Conservation (phyloP, 2,113 vertebrate species). For the Limnothrissa miodon region DNA sequence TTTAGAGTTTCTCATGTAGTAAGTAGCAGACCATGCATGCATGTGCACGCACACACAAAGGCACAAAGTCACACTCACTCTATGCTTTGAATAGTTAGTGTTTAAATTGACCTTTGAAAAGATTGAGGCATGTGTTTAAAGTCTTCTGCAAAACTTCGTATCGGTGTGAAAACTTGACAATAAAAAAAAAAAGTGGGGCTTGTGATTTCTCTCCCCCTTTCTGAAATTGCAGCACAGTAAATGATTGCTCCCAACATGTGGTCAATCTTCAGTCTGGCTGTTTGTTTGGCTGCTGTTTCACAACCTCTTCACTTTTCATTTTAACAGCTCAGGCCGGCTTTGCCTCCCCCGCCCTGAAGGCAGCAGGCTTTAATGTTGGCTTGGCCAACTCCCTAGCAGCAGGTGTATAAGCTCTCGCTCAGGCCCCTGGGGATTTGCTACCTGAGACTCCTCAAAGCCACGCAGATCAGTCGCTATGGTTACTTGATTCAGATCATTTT, state of each 20-base stretch:
- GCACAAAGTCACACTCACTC: no score
- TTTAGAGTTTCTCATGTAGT: no score
- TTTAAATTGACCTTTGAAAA: background rate
- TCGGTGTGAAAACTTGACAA: background rate
- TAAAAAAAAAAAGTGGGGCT: background rate
- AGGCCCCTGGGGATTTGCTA: background rate
- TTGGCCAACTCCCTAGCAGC: background rate
- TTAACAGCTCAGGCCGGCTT: background rate
- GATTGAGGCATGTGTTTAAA: background rate
- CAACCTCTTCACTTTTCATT: background rate
- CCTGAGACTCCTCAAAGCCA: background rate
- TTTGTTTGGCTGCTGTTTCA: background rate
- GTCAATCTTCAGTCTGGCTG: background rate
- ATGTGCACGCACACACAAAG: no score
- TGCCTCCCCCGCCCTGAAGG: background rate
- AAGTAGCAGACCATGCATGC: no score
- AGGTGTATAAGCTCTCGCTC: background rate
- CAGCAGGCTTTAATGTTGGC: background rate
- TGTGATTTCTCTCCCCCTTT: background rate
- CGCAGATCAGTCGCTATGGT: background rate
- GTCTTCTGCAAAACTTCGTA: background rate
- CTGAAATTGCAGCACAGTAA: background rate
- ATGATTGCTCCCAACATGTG: background rate
- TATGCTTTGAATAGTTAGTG: background rate
- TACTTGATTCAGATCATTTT: background rate